Percentiles rank a stretch among this genome's conserved stretches.
phyloP scores from a whole-genome alignment of 2,888 invertebrate species.

The Reticulitermes lucifugus region DNA sequence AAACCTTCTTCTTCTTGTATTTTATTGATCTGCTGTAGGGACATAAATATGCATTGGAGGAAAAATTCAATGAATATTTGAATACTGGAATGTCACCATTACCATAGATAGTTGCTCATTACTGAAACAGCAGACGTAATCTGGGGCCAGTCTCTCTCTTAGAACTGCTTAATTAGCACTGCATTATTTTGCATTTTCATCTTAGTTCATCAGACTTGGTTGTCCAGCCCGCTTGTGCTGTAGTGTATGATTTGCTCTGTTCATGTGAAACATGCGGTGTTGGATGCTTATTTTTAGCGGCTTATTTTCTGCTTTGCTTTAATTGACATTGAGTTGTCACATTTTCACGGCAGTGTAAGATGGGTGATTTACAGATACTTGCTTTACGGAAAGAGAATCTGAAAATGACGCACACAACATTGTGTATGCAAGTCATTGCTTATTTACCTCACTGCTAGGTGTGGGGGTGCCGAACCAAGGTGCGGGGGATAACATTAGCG shows the following conservation, averaged over 20 bases:
- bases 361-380: background rate
- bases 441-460: constrained; percentile 53
- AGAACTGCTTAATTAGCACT: constrained; percentile 3
- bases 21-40: background rate
- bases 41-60: constrained; percentile 20
- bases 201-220: background rate
- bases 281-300: constrained; percentile 25
- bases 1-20: background rate
- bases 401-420: background rate
- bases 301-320: constrained; percentile 35
- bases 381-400: background rate
- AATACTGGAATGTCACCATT: constrained; percentile 8
- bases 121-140: background rate
- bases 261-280: background rate
- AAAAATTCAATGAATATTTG: constrained; percentile 16
- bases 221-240: background rate
- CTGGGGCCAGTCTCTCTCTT: constrained; percentile 1
- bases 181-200: constrained; percentile 22
- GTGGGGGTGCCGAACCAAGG: constrained; percentile 59
- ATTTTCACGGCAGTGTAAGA: background rate
- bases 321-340: constrained; percentile 12
- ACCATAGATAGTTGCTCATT: constrained; percentile 4
- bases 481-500: constrained; percentile 81
- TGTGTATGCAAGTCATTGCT: constrained; percentile 41
- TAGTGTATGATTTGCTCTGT: background rate